phyloP scores from a whole-genome alignment of 2,113 vertebrate species.

The Dolichotis patagonum region DNA sequence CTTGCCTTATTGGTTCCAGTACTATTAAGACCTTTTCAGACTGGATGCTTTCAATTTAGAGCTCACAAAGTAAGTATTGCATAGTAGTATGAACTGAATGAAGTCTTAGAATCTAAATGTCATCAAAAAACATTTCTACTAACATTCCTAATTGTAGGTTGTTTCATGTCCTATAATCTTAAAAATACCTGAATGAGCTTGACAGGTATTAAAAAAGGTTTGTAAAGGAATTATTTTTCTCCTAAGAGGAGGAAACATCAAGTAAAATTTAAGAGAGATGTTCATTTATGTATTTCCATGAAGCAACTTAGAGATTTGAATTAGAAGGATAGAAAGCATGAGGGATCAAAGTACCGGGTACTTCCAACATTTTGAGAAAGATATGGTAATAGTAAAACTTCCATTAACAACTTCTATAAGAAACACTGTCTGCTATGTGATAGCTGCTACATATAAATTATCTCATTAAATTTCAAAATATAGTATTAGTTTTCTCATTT shows the following conservation, averaged over 20 bases:
- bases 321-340: background rate
- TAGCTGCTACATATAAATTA: background rate
- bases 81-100: slow-evolving; percentile 28
- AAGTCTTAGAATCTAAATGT: slow-evolving; percentile 26
- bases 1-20: slow-evolving; percentile 21
- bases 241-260: background rate
- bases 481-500: background rate
- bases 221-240: background rate
- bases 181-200: background rate
- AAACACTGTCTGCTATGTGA: background rate
- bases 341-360: background rate
- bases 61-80: background rate
- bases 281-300: background rate
- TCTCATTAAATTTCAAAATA: slow-evolving; percentile 26
- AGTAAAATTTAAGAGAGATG: slow-evolving; percentile 38
- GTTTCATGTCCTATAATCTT: background rate
- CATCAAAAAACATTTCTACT: slow-evolving; percentile 52
- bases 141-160: background rate
- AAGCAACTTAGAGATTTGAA: slow-evolving; percentile 8
- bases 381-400: background rate
- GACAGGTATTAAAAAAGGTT: background rate
- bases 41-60: background rate
- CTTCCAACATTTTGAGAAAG: slow-evolving; percentile 22
- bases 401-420: background rate
- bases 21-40: background rate